Conservation (phyloP, 2,113 vertebrate species). For the Sus scrofa region T2T-Sscrofa CM000828.6:40834501-40835000, state of each 20-base stretch:
- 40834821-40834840: neutral
- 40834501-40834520: no score
- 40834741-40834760: neutral
- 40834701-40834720: no score
- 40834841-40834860: accelerated
- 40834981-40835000: neutral
- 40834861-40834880: no score
- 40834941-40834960: neutral
- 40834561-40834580: no score
- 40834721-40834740: neutral
- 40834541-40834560: no score
- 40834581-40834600: no score
- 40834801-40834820: neutral
- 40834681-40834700: no score
- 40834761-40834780: neutral
- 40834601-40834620: no score
- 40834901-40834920: neutral
- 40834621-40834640: no score
- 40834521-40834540: no score
- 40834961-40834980: neutral
- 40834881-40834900: neutral
- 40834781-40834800: neutral
- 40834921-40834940: neutral
- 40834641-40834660: no score
- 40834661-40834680: no score